Base-by-base conservation (phyloP, 2,113 vertebrate species). In the Oostethus manadensis region DNA sequence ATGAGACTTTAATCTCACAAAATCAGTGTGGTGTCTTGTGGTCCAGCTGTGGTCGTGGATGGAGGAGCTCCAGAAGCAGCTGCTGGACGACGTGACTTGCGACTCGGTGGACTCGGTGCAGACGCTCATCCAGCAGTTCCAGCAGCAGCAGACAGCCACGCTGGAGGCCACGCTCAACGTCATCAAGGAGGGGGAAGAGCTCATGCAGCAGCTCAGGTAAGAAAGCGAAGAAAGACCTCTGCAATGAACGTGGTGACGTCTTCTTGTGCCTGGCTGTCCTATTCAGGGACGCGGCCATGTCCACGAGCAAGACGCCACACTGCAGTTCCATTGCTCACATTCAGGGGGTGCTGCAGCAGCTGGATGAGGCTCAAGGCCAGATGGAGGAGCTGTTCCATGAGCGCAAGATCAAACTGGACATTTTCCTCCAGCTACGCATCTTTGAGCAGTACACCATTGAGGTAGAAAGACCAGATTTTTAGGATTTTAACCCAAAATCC, bases 301-400 rank as follows among this genome's bases (percentile, higher is more conserved):
- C 93, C 58, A 97, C 87, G 89, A 99, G 94, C 73, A 98, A 97
- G 88, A 91, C 93, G 0, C 94, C 97, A 1, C 97, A 99, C 80
- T 93, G 91, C 66, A 99, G 97, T 79, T 99, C 97, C 74, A 97
- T 99, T 66, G 94, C 94, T 62, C 96, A 99, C 88, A 96, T 98
- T 0, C 95, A 99, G 73, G 93, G 94, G 0, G 97, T 99, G 62
- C 91, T 98, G 14, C 97, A 98, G 89, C 97, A 98, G 82, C 89
- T 99, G 14, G 96, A 98, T 1, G 97, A 99, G 70, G 97, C 96
- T 10, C 96, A 98, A 82, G 93, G 93, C 44, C 96, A 97, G 89
- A 98, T 99, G 95, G 97, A 99, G 82, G 96, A 99, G 58, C 91
- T 99, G 35, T 99, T 99, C 77, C 96, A 99, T 0, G 97, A 99